Conservation (phyloP, 2,797 vertebrate species). For the Chelmon rostratus region DNA sequence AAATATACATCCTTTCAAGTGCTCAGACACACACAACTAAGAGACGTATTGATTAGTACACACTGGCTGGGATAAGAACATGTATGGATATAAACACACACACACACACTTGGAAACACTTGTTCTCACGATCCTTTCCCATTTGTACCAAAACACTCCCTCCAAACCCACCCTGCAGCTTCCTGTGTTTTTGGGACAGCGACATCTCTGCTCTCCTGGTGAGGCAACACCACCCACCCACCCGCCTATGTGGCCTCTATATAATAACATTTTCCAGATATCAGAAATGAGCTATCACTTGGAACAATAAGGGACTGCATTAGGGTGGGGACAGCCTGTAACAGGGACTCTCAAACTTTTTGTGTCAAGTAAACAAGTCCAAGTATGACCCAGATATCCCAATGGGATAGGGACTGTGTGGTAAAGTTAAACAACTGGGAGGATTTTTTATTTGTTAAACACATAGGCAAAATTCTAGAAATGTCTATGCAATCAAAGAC, state of each 20-base stretch:
- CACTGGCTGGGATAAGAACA: neutral
- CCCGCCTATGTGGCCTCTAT: neutral
- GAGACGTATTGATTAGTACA: conserved; percentile 22
- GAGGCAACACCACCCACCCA: conserved; percentile 61
- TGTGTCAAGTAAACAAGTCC: conserved; percentile 16
- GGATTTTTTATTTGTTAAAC: neutral
- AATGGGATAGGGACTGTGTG: neutral
- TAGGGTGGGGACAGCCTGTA: neutral
- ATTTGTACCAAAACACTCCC: conserved; percentile 58
- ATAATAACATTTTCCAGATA: neutral
- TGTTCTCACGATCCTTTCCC: conserved; percentile 73
- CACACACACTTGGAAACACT: conserved; percentile 40
- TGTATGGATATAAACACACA: conserved; percentile 23
- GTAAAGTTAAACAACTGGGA: neutral
- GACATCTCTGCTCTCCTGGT: conserved; percentile 66
- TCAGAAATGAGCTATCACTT: neutral
- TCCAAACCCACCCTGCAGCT: conserved; percentile 63
- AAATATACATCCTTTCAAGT: neutral
- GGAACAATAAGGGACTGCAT: conserved; percentile 2
- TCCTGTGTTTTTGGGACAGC: conserved; percentile 76
- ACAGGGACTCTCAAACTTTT: neutral
- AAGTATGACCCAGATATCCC: neutral
- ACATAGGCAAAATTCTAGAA: too few relatives aligned
- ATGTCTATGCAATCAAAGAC: too few relatives aligned
- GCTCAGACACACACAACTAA: neutral